Evolutionary conservation across 2,888 invertebrate genomes (phyloP).

Genomic region (Rutpela maculata): DNA sequence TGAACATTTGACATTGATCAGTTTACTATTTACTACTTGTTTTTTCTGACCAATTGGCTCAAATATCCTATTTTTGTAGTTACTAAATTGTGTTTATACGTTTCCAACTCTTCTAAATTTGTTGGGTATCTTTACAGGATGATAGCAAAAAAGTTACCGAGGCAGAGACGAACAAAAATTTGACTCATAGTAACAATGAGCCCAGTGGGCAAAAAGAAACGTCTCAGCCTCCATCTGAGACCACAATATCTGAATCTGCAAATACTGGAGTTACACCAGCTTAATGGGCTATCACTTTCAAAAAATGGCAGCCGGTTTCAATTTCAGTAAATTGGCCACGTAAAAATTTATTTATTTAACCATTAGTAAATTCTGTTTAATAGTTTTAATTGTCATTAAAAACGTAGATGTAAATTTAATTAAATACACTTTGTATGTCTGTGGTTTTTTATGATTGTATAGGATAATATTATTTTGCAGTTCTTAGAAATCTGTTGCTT

Average conservation of each 20-base stretch:
- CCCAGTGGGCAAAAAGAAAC: constrained; percentile 60
- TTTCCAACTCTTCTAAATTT: constrained; percentile 59
- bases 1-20: constrained; percentile 41
- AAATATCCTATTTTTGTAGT: constrained; percentile 44
- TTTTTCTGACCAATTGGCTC: constrained; percentile 22
- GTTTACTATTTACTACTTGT: constrained; percentile 36
- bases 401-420: constrained; percentile 46
- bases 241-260: constrained; percentile 64
- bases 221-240: constrained; percentile 64
- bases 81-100: constrained; percentile 40
- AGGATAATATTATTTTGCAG: constrained; percentile 45
- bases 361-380: constrained; percentile 33
- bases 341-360: constrained; percentile 22
- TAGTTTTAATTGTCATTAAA: constrained; percentile 36
- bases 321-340: constrained; percentile 30
- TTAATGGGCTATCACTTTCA: constrained; percentile 51
- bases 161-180: constrained; percentile 72
- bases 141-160: constrained; percentile 73
- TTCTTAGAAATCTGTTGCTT: constrained; percentile 35
- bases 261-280: constrained; percentile 65
- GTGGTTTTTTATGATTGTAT: constrained; percentile 55
- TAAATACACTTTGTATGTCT: constrained; percentile 45
- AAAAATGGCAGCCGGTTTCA: constrained; percentile 25
- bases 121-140: constrained; percentile 75
- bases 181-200: constrained; percentile 64